Percentiles rank a stretch among this genome's conserved stretches.
Evolutionary conservation across 1,140 invertebrate genomes (phyloP).

Genomic region (Procambarus virginalis): DNA sequence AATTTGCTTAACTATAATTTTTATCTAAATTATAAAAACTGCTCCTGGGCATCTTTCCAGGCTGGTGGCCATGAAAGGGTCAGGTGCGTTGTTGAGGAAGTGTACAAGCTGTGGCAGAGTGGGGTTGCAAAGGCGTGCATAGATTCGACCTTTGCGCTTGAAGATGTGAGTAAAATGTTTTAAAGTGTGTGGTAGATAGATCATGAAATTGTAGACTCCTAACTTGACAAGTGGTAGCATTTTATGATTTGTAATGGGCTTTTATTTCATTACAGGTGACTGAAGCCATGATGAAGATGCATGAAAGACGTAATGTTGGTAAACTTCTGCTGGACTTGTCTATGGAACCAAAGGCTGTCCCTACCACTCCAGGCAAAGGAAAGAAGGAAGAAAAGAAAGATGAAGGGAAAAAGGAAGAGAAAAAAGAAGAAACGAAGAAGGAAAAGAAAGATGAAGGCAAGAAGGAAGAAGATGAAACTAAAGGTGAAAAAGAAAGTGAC

Average conservation of each 20-base stretch:
- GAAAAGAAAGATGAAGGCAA: conserved; percentile 12
- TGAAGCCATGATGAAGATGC: conserved; percentile 56
- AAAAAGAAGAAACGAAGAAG: conserved; percentile 14
- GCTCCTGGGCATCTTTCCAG: background rate
- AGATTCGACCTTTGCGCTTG: conserved; percentile 45
- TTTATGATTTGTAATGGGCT: too few species aligned
- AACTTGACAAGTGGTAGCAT: background rate
- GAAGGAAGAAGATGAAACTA: background rate
- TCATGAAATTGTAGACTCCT: background rate
- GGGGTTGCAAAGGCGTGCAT: conserved; percentile 35
- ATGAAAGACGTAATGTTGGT: conserved; percentile 49
- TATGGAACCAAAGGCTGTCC: conserved; percentile 39
- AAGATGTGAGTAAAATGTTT: conserved; percentile 36
- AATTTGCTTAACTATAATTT: too few species aligned
- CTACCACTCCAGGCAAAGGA: conserved; percentile 25
- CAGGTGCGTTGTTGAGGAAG: conserved; percentile 22
- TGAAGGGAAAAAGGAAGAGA: conserved; percentile 4
- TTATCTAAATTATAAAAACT: too few species aligned
- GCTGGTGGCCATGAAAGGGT: conserved; percentile 45
- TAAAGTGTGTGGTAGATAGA: too few species aligned
- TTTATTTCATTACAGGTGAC: conserved; percentile 22
- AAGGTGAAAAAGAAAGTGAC: conserved; percentile 7
- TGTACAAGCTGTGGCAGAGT: conserved; percentile 50
- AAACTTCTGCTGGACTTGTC: conserved; percentile 50
- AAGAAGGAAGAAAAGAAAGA: conserved; percentile 31